Conservation (phyloP, 1,140 invertebrate species). For the Drosophila arizonae region DNA sequence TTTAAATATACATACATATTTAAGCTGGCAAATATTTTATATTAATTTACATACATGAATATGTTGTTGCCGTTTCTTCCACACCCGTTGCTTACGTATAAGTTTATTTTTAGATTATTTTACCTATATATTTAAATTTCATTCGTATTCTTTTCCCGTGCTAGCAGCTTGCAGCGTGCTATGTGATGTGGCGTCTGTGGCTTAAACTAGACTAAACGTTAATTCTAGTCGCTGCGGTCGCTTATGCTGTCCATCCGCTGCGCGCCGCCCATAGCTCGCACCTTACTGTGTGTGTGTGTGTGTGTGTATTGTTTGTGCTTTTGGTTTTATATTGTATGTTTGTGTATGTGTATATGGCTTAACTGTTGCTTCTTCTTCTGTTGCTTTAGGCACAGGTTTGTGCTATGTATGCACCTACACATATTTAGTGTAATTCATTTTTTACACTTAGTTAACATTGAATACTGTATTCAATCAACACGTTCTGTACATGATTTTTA, state of each 20-base stretch:
- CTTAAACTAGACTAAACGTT: conserved; percentile 79
- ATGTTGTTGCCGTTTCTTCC: conserved; percentile 19
- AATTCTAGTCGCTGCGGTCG: conserved; percentile 58
- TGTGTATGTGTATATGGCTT: conserved; percentile 21
- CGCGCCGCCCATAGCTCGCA: conserved; percentile 43
- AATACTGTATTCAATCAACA: conserved; percentile 2
- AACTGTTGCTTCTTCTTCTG: conserved; percentile 58
- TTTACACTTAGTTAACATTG: neutral
- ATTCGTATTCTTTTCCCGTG: conserved; percentile 14
- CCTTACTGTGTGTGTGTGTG: conserved; percentile 32
- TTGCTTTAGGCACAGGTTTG: conserved; percentile 12
- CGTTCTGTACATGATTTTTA: neutral
- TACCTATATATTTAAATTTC: conserved; percentile 2
- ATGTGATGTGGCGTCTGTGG: conserved; percentile 55
- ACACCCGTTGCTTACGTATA: conserved; percentile 14
- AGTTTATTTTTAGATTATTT: conserved; percentile 24
- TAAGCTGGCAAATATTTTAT: conserved; percentile 12
- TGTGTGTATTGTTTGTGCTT: conserved; percentile 7
- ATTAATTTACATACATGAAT: conserved; percentile 25
- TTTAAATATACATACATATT: conserved; percentile 1
- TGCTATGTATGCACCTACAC: neutral
- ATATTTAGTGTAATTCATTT: neutral
- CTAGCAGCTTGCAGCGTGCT: conserved; percentile 1
- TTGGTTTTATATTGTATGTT: conserved; percentile 8
- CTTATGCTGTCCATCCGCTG: conserved; percentile 21